Percentiles rank a stretch among this genome's conserved stretches.
phyloP scores from a whole-genome alignment of 1,140 invertebrate genomes.

The Ladona fulva region DNA sequence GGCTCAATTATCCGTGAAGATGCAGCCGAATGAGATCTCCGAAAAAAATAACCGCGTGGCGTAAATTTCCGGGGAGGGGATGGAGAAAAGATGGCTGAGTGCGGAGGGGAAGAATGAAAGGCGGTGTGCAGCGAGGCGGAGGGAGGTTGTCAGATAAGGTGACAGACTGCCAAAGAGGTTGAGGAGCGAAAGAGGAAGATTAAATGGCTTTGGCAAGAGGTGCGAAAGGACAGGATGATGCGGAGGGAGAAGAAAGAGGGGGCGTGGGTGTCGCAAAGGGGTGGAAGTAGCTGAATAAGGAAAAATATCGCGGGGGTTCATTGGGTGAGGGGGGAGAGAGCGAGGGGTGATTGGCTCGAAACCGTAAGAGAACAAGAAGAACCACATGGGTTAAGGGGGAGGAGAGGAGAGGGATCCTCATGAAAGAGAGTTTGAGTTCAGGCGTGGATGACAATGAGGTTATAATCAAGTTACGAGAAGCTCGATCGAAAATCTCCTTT shows the following conservation, averaged over 20 bases:
- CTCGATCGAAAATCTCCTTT: background rate
- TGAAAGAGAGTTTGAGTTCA: background rate
- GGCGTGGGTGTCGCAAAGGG: too few species aligned
- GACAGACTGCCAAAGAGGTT: conserved; percentile 6
- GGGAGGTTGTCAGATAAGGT: background rate
- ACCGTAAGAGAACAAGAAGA: background rate
- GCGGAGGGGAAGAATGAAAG: background rate
- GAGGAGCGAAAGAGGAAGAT: background rate
- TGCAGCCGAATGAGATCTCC: too few species aligned
- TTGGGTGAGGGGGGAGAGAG: background rate
- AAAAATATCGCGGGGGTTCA: background rate
- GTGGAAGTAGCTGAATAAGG: background rate
- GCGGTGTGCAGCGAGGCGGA: background rate
- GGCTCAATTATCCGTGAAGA: too few species aligned
- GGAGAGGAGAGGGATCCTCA: background rate
- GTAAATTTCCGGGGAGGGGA: too few species aligned
- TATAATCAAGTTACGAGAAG: background rate
- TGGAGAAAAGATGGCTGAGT: background rate
- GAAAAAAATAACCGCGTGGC: too few species aligned
- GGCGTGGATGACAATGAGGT: background rate
- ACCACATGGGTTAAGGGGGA: background rate
- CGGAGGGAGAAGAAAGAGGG: background rate
- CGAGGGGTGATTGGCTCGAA: background rate
- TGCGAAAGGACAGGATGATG: background rate
- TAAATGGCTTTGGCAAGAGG: background rate